Base-by-base conservation (phyloP, 2,113 vertebrate genomes). In the Paraplagusia blochii region DNA sequence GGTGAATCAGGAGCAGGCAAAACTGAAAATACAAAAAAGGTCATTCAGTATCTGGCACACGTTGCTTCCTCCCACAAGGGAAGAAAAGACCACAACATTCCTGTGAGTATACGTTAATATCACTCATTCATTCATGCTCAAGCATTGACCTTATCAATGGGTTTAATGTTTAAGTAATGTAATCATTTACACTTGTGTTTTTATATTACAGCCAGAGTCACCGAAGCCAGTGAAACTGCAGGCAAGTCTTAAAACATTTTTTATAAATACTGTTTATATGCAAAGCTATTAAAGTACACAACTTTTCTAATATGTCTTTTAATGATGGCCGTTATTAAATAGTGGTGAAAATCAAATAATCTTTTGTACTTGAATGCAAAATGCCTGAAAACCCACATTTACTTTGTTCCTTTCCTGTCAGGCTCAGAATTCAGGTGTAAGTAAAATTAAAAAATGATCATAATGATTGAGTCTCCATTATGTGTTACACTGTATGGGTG, bases 11-110 rank as follows among this genome's bases (percentile, higher is more conserved):
- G 97, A 81, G 97, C 97, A 1, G 97, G 97, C 75, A 98, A 99
- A 90, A 99, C 96, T 0, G 96, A 99, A 80, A 98, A 99, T 85
- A 98, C 96, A 7, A 99, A 99, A 89, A 98, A 99, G 78, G 96
- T 99, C 58, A 99, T 99, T 85, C 97, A 99, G 64, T 99, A 99
- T 87, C 91, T 99, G 79, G 97, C 97, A 52, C 95, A 99, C 6
- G 97, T 99, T 58, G 96, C 97, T 63, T 98, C 97, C 66, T 99
- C 96, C 52, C 97, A 98, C 77, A 98, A 97, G 90, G 95, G 94
- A 90, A 93, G 94, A 81, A 98, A 96, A 89, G 97, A 99, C 87
- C 95, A 98, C 82, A 95, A 93, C 81, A 91, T 95, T 92, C 92
- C 95, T 85, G 96, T 98, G 86, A 98, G 97, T 96, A 57, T 69